Evolutionary conservation across 2,888 invertebrate species (phyloP).

Genomic region (Sphaerophoria taeniata): DNA sequence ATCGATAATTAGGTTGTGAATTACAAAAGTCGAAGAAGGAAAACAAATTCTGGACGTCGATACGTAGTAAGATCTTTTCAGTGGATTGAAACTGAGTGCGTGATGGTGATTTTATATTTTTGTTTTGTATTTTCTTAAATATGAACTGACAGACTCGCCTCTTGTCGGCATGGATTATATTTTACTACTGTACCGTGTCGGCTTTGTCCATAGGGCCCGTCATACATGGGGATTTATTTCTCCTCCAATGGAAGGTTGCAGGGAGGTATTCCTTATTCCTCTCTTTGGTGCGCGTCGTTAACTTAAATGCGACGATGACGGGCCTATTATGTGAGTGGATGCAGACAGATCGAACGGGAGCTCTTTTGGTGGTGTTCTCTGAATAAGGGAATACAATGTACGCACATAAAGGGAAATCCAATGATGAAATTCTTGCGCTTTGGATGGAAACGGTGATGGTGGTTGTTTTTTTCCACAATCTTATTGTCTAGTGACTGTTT

Average conservation of each 20-base stretch:
- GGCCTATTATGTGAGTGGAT: slow-evolving; percentile 23
- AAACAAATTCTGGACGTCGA: slow-evolving; percentile 55
- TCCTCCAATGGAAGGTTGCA: neutral
- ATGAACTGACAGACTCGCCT: slow-evolving; percentile 50
- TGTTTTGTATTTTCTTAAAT: neutral
- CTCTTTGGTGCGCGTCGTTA: slow-evolving; percentile 40
- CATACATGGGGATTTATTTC: slow-evolving; percentile 44
- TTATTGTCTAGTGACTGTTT: slow-evolving; percentile 13
- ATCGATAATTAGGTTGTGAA: slow-evolving; percentile 68
- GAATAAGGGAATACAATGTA: slow-evolving; percentile 62
- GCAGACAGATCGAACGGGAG: slow-evolving; percentile 55
- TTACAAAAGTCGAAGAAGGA: slow-evolving; percentile 41
- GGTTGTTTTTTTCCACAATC: slow-evolving; percentile 26
- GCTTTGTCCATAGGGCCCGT: slow-evolving; percentile 51
- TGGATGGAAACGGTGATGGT: slow-evolving; percentile 28
- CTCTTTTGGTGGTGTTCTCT: slow-evolving; percentile 64
- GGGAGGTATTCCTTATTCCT: slow-evolving; percentile 40
- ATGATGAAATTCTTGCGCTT: slow-evolving; percentile 50
- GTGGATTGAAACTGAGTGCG: slow-evolving; percentile 18
- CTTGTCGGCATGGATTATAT: slow-evolving; percentile 67
- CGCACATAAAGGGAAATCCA: slow-evolving; percentile 67
- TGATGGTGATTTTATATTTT: slow-evolving; percentile 12
- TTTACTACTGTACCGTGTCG: slow-evolving; percentile 57
- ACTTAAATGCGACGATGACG: slow-evolving; percentile 51
- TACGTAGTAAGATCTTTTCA: slow-evolving; percentile 35